phyloP scores from a whole-genome alignment of 2,888 invertebrate genomes.

The Aphodius granarius region DNA sequence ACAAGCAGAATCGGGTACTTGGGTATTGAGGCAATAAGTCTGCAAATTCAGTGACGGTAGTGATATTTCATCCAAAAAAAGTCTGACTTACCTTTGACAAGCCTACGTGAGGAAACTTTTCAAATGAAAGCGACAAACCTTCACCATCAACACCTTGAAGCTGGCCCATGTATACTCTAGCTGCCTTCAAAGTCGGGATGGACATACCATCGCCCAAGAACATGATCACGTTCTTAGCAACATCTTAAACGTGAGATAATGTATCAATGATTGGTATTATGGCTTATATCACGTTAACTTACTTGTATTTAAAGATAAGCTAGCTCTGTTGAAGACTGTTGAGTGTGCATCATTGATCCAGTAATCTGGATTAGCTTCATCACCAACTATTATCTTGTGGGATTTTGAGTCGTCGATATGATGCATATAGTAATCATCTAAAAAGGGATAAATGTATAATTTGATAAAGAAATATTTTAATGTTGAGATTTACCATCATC shows the following conservation, averaged over 20 bases:
- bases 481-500: neutral
- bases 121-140: slow-evolving; percentile 71
- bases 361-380: slow-evolving; percentile 36
- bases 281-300: slow-evolving; percentile 3
- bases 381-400: neutral
- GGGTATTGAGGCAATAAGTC: slow-evolving; percentile 65
- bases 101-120: slow-evolving; percentile 74
- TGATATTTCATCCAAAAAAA: neutral
- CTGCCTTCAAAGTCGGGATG: slow-evolving; percentile 75
- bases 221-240: slow-evolving; percentile 75
- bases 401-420: neutral
- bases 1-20: slow-evolving; percentile 82
- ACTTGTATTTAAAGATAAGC: slow-evolving; percentile 35
- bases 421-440: neutral
- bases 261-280: neutral
- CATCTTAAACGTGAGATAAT: slow-evolving; percentile 61
- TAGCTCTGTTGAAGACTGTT: slow-evolving; percentile 40
- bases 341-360: slow-evolving; percentile 50
- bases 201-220: slow-evolving; percentile 91
- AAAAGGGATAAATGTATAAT: no score
- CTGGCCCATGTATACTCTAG: slow-evolving; percentile 74
- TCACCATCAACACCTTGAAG: slow-evolving; percentile 63
- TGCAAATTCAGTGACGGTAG: neutral
- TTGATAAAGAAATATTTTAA: neutral
- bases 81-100: slow-evolving; percentile 67